Base-by-base conservation (phyloP, 2,888 invertebrate genomes). In the Sarcophaga variegata region DNA sequence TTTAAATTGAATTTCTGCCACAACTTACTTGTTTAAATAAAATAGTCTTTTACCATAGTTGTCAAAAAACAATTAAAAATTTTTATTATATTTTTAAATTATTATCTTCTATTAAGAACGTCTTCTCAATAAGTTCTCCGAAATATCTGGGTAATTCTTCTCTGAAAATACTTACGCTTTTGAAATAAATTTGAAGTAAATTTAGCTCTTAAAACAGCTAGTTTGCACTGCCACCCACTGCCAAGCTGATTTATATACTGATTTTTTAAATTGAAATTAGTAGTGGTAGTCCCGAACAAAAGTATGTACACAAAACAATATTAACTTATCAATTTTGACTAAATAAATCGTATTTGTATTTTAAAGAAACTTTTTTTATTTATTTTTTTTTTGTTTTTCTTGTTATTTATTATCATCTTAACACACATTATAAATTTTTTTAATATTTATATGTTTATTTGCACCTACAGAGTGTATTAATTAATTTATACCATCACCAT, bases 351-450 rank as follows among this genome's bases (percentile, higher is more conserved):
- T 22, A 81, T 72, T n/a, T 20, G 17, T 47, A n/a, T 3, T 47
- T 45, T 6, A 69, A n/a, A 11, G 20, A 12, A 12, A 0, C 20
- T 20, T 20, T 20, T 22, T 22, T 22, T 22, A 1, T 22, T 22
- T 22, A 12, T 17, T 11, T 64, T 25, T 62, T 27, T 14, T 63
- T 75, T 62, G 8, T 74, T 47, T 67, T n/a, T 59, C 17, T 54
- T 2, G n/a, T 63, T 79, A 45, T 78, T 54, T 77, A 37, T 67
- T 77, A 70, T 70, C 54, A 37, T 27, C 25, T 25, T 60, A 71
- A 10, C 11, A 62, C n/a, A n/a, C 54, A 69, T 63, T 72, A 45
- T 45, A 54, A 37, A 45, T 54, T 63, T 25, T 20, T 71, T 8
- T 37, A 8, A 10, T 10, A 37, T 37, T 37, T 37, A 37, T 37